phyloP scores from a whole-genome alignment of 2,888 invertebrate genomes.

The Cephalotes varians region DNA sequence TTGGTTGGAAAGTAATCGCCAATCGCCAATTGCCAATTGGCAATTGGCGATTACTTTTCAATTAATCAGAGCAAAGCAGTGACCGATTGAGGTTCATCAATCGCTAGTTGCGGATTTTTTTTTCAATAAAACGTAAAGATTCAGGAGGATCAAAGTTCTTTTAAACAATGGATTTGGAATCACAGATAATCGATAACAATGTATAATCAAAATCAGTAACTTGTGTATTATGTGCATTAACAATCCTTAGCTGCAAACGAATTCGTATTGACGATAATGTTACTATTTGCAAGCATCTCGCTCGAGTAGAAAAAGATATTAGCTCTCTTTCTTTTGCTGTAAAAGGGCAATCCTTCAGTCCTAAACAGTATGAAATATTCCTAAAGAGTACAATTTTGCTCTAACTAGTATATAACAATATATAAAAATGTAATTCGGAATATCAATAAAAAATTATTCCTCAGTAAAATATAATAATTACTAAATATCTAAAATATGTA shows the following conservation, averaged over 20 bases:
- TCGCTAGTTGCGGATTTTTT: neutral
- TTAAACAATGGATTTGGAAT: neutral
- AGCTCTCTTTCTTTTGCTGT: neutral
- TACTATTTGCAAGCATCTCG: conserved; percentile 54
- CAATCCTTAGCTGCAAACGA: conserved; percentile 61
- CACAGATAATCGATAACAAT: neutral
- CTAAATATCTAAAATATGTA: conserved; percentile 10
- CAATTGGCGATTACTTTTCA: too few relatives aligned
- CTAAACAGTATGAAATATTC: conserved; percentile 40
- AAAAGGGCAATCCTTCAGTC: conserved; percentile 14
- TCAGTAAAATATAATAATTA: neutral
- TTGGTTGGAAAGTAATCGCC: too few relatives aligned
- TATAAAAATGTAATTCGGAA: neutral
- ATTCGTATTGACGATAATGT: conserved; percentile 58
- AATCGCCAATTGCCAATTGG: too few relatives aligned
- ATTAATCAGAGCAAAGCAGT: too few relatives aligned
- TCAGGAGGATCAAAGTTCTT: neutral
- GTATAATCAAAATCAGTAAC: conserved; percentile 69
- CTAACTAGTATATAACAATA: neutral
- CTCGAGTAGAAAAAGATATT: conserved; percentile 58
- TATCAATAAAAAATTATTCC: neutral
- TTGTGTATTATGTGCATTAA: conserved; percentile 65
- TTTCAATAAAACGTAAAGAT: neutral
- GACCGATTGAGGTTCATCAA: too few relatives aligned
- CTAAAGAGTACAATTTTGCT: neutral